Base-by-base conservation (phyloP, 2,797 vertebrate genomes). In the Pipistrellus kuhlii region DNA sequence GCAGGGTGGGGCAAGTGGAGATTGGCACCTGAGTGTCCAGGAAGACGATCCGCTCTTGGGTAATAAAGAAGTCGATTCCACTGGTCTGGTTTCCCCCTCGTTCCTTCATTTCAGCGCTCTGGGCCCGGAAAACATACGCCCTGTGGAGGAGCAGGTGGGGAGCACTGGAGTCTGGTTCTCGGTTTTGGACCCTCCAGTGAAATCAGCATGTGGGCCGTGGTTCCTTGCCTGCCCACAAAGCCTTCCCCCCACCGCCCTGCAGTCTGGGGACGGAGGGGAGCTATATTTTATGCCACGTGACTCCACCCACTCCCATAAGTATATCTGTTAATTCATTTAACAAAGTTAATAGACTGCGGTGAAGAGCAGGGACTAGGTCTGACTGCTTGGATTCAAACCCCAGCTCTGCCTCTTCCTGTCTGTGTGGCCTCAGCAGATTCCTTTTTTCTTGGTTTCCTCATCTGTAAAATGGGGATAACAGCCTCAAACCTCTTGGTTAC, bases 1-100 rank as follows among this genome's bases (percentile, higher is more conserved):
- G 73, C 3, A 44, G 69, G 25, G 32, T 0, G 6, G 41, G 27
- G 4, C 8, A 5, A 2, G 51, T 0, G 2, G 23, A 38, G 59
- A 51, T 3, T 7, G n/a, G 71, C 57, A 99, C 99, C 99, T 99
- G 99, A 0, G 99, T 99, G 96, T 99, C 99, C 95, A 99, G 96
- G 98, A 99, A 99, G 90, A 99, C 99, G 27, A 99, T 99, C 85
- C 99, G 98, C 97, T 99, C 99, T 96, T 99, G 99, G 21, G 99
- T 99, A 95, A 99, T 99, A 93, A 99, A 99, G 98, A 99, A 99
- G 97, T 99, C 99, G 1, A 99, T 99, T 88, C 99, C 99, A 8
- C 98, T 99, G 66, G 98, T 99, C 97, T 99, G 99, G 98, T 99
- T 99, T 32, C 99, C 99, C 1, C 98, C 99, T 78, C 99, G 98